These are phyloP conservation scores for Megalurothrips usitatus DNA, from an alignment of 2,888 invertebrate species.

Conservation along the genomic window DNA sequence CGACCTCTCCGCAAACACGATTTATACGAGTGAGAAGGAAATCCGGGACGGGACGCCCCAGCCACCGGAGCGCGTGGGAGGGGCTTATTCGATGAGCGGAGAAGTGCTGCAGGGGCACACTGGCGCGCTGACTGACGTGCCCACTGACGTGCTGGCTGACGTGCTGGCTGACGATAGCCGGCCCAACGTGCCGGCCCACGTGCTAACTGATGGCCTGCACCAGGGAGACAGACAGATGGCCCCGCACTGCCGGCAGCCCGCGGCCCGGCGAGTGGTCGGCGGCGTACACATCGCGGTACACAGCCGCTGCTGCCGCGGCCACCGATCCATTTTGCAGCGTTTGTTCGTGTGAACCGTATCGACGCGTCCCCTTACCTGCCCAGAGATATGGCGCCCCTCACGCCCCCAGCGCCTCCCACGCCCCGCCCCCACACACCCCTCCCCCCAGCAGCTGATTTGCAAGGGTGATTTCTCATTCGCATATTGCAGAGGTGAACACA, in stretches of 20 bases:
- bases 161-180: too few relatives aligned
- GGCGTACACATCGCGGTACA: not conserved
- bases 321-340: not conserved
- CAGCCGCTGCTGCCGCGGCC: not conserved
- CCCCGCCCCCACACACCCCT: not conserved
- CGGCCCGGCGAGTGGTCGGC: not conserved
- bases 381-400: not conserved
- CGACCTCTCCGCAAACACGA: too few relatives aligned
- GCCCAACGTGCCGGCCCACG: too few relatives aligned
- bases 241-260: not conserved
- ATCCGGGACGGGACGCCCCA: too few relatives aligned
- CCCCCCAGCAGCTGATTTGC: not conserved
- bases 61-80: too few relatives aligned
- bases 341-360: not conserved
- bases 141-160: too few relatives aligned
- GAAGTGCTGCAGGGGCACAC: too few relatives aligned
- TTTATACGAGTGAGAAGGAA: too few relatives aligned
- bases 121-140: too few relatives aligned
- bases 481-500: not conserved
- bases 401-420: not conserved
- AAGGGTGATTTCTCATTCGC: conserved; percentile 19
- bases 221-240: too few relatives aligned
- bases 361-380: not conserved
- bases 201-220: too few relatives aligned
- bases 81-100: too few relatives aligned